A percentile compares a stretch with the other conserved stretches of the same genome.
phyloP scores from a whole-genome alignment of 2,113 vertebrate genomes.

The Montifringilla adamsi region DNA sequence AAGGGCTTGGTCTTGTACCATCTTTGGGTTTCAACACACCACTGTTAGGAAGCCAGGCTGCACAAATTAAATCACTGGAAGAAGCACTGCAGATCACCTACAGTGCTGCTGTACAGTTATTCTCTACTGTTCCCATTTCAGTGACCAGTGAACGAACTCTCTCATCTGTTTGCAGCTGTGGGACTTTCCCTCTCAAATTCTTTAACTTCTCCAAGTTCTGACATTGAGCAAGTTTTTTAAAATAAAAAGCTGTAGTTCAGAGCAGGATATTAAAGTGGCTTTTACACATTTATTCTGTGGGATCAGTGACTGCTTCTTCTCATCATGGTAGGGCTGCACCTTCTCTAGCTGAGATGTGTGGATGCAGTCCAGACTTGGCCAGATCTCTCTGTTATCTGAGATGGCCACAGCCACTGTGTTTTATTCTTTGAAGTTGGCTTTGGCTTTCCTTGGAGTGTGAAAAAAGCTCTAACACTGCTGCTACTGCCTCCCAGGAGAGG shows the following conservation, averaged over 20 bases:
- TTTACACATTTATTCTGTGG: not conserved
- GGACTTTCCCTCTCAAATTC: not conserved
- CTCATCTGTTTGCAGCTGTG: not conserved
- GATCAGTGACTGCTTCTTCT: not conserved
- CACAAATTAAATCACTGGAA: not conserved
- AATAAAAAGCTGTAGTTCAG: not conserved
- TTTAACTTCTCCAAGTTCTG: not conserved
- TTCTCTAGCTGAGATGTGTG: not conserved
- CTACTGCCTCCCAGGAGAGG: not conserved
- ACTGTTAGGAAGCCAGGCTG: not conserved
- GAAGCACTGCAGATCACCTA: not conserved
- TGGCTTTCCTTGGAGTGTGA: not conserved
- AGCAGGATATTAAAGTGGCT: not conserved
- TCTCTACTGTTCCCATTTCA: not conserved
- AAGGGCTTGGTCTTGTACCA: not conserved
- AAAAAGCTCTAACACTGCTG: not conserved
- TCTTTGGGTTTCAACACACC: not conserved
- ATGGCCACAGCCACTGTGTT: not conserved
- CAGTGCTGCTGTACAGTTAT: not conserved
- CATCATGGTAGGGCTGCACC: not conserved
- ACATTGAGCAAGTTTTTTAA: not conserved
- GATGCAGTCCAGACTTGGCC: not conserved
- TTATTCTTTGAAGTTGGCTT: not conserved
- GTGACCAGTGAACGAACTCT: not conserved
- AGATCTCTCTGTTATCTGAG: not conserved